phyloP scores from a whole-genome alignment of 1,140 invertebrate species.

The Drosophila pruinosa region DNA sequence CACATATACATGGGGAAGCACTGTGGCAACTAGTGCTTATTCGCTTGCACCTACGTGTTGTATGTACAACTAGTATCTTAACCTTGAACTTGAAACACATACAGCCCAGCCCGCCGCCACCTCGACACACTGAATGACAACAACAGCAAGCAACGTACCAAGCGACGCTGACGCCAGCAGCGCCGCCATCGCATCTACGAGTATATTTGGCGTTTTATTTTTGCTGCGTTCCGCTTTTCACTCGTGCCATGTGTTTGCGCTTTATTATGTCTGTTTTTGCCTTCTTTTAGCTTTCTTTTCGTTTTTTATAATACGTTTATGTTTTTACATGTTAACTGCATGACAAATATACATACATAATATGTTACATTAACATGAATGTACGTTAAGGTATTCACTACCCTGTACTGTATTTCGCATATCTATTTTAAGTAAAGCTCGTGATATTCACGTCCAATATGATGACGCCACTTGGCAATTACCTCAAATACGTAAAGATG shows the following conservation, averaged over 20 bases:
- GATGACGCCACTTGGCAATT: conserved; percentile 34
- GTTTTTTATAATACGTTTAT: not conserved
- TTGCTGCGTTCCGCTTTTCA: conserved; percentile 29
- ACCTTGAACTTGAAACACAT: conserved; percentile 82
- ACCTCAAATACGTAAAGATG: conserved; percentile 17
- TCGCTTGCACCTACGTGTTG: conserved; percentile 34
- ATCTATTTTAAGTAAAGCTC: not conserved
- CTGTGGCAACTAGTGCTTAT: conserved; percentile 43
- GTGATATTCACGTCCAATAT: not conserved
- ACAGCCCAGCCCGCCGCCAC: conserved; percentile 40
- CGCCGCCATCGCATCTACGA: conserved; percentile 15
- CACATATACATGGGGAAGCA: conserved; percentile 2
- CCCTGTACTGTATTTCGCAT: not conserved
- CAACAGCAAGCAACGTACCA: conserved; percentile 27
- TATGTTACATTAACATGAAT: too few species aligned
- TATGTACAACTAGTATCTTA: conserved; percentile 80
- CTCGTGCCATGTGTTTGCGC: conserved; percentile 32
- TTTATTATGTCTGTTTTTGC: conserved; percentile 20
- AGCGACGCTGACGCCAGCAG: conserved; percentile 28
- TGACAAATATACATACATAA: too few species aligned
- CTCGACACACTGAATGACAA: conserved; percentile 65
- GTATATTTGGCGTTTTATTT: conserved; percentile 24
- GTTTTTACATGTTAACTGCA: conserved; percentile 7
- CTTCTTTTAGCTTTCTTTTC: conserved; percentile 1
- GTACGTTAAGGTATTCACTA: too few species aligned